A percentile compares a stretch with the other conserved stretches of the same genome.
These are phyloP conservation scores for Hofmannophila pseudospretella DNA, from an alignment of 2,888 invertebrate genomes.

Conservation along the genomic window DNA sequence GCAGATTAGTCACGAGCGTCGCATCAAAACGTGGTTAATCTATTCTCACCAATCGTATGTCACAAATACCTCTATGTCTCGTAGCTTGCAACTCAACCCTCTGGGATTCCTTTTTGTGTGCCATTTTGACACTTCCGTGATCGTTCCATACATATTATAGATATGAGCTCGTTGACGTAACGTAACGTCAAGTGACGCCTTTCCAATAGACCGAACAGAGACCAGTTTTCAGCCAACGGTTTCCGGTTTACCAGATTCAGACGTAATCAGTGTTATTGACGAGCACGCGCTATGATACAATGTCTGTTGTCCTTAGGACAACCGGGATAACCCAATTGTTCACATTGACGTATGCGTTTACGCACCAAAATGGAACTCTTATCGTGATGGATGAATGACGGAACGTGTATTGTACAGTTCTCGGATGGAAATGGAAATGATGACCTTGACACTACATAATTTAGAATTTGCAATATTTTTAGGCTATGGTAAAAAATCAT, in stretches of 20 bases:
- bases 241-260: conserved; percentile 36
- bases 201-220: conserved; percentile 50
- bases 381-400: conserved; percentile 8
- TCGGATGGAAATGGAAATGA: conserved; percentile 11
- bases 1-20: too few species aligned
- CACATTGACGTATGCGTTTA: not conserved
- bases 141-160: too few species aligned
- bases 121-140: too few species aligned
- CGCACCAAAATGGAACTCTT: not conserved
- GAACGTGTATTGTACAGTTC: conserved; percentile 4
- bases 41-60: too few species aligned
- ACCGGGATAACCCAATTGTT: not conserved
- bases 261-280: not conserved
- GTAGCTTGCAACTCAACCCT: too few species aligned
- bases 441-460: conserved; percentile 12
- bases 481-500: too few species aligned
- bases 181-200: conserved; percentile 39
- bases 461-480: too few species aligned
- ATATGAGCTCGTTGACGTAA: conserved; percentile 20
- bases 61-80: too few species aligned
- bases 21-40: too few species aligned
- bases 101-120: too few species aligned
- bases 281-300: not conserved
- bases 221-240: conserved; percentile 42
- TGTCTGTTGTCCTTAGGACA: not conserved